Base-by-base conservation (phyloP, 2,888 invertebrate genomes). In the Heliconius sara region DNA sequence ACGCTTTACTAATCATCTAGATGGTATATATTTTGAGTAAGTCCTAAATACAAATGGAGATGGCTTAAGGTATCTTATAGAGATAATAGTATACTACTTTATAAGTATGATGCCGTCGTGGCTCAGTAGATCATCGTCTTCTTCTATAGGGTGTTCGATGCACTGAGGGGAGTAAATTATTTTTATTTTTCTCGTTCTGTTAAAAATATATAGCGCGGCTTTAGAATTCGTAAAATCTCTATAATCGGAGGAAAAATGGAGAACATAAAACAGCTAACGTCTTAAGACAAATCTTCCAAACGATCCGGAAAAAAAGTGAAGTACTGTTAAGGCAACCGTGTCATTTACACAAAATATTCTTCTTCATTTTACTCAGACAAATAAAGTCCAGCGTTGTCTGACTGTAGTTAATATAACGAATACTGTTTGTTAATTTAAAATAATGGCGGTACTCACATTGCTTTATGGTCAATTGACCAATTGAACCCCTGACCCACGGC, bases 401-500 rank as follows among this genome's bases (percentile, higher is more conserved):
- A 43, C 70, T 70, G 25, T 73, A 13, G 57, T 60, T n/a, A 13
- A 39, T n/a, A 16, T 65, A 43, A 47, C 43, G 43, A 47, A 22
- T 47, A 27, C 30, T 22, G 43, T 75, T 65, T 75, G 43, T 75
- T 43, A 47, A 39, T 75, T 43, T 75, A 75, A 75, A 75, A 65
- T 75, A 47, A 65, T 65, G 43, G 65, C 65, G 75, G 75, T 52
- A 52, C 75, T 16, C 76, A 65, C 63, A 65, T 68, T 66, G n/a
- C 71, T 60, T 73, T 43, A 65, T 71, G 76, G 67, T 70, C 70
- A 70, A 70, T 70, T 70, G 72, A 78, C 76, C 76, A 80, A 78
- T 76, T 80, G 78, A 78, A 57, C 80, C 80, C 76, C 43, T 22
- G 78, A 80, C 80, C 76, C 66, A 27, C 27, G 60, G 60, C 34